Base-by-base conservation (phyloP, 2,888 invertebrate species). In the Agrenia bidenticulata region DNA sequence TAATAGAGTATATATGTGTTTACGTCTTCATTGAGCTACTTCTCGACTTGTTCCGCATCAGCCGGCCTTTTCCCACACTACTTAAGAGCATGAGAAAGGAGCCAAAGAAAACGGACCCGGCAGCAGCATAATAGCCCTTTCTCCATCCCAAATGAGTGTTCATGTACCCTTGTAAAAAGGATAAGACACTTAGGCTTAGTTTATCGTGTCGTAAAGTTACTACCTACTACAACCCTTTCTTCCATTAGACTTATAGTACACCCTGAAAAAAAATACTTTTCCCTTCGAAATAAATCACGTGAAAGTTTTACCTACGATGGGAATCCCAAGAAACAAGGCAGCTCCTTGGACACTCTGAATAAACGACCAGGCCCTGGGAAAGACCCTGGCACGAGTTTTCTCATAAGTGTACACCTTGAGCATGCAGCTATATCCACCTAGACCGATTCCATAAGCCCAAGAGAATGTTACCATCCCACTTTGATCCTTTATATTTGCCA, bases 351-450 rank as follows among this genome's bases (percentile, higher is more conserved):
- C 89, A 79, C 89, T 90, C 79, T 90, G 90, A 57, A 92, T 88
- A 81, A 90, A 92, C 65, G 92, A 90, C 92, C 92, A 92, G 0
- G 91, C 90, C 60, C 91, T 84, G 0, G 92, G 90, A 78, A 92
- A 92, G 80, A 92, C 89, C 70, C 91, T 84, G 1, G 91, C 90
- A 59, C 90, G 83, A 37, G 92, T 91, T 68, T 90, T 84, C 80
- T 92, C 92, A 79, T 90, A 92, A 0, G 90, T 90, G 60, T 62
- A 92, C 88, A 92, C 89, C 81, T 92, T 92, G 71, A 93, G 82
- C 55, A 90, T 89, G 80, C 92, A 92, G 80, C 89, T 89, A 81
- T 92, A 92, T 7, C 91, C 92, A 51, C 92, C 93, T 79, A 89
- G 89, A 80, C 90, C 90, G 77, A 92, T 88, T 57, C 91, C 90